Evolutionary conservation across 2,113 vertebrate genomes (phyloP), one percentile per base, ranked within the genome.

Genomic region (Ramphastos sulfuratus): DNA sequence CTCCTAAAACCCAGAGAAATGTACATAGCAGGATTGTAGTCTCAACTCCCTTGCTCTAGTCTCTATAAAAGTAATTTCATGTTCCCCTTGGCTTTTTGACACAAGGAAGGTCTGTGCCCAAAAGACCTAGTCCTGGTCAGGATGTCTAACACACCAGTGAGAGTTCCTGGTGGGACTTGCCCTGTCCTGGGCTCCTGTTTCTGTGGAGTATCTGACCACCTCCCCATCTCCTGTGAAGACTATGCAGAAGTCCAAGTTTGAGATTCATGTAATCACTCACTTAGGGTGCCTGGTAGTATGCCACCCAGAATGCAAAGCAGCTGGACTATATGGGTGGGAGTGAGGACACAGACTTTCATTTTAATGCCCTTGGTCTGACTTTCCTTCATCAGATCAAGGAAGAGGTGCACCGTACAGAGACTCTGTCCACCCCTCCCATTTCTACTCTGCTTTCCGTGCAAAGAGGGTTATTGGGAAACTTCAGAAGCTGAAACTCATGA

Each of bases 401-500:
- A 60, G 33, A 54, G 13, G 16, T 37, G 18, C 56, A 59, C 39
- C 1, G 0, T 71, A n/a, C 6, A 35, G 27, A 72, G 21, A 46
- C 28, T 55, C 28, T 84, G n/a, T 76, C 78, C 74, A 70, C 63
- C 30, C 27, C 23, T 67, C 20, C 27, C 31, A 30, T 8, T 25
- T 52, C 37, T 44, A 7, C 31, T 14, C 8, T 71, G 12, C 66
- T 92, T 93, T 64, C 55, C 80, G 16, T 46, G 58, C 0, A 0
- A 76, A 87, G 21, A 13, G 20, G 4, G 7, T 54, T 92, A 73
- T 25, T 85, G 65, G 60, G 60, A 94, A 87, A 87, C 75, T 83
- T 77, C 56, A 84, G 87, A 87, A 93, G 69, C 87, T 75, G 64
- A 93, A 81, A 89, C 69, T 85, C 67, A 33, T 20, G 58, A 74